A percentile compares a stretch with the other conserved stretches of the same genome.
Evolutionary conservation across 1,140 invertebrate species (phyloP).

Genomic region (Saccostrea cuccullata): DNA sequence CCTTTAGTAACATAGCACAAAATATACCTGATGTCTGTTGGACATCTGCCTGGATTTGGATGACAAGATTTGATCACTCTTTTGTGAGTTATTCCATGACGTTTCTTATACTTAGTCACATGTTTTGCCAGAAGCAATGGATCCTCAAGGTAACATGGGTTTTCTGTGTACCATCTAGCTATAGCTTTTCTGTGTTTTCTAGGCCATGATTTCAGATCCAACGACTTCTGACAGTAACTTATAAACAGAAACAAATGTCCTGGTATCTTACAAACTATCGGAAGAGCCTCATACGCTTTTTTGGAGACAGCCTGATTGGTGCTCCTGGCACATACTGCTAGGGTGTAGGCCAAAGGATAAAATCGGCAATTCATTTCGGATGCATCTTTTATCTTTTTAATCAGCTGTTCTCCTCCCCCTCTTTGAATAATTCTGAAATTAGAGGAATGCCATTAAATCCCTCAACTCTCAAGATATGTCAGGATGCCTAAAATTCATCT

Average conservation of each 20-base stretch:
- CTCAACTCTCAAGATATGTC: neutral
- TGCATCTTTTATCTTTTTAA: neutral
- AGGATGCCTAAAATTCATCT: too few relatives aligned
- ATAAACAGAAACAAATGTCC: neutral
- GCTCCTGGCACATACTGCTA: slow-evolving; percentile 7
- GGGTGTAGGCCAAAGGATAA: neutral
- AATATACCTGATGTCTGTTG: slow-evolving; percentile 66
- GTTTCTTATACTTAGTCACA: slow-evolving; percentile 21
- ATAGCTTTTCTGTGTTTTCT: neutral
- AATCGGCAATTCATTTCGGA: neutral
- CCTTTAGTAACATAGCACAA: slow-evolving; percentile 14
- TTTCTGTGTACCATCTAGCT: slow-evolving; percentile 11
- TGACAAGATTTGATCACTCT: slow-evolving; percentile 4
- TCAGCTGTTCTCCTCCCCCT: neutral
- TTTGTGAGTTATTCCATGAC: slow-evolving; percentile 1
- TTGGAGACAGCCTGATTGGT: neutral
- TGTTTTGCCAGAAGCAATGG: neutral
- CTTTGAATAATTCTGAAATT: neutral
- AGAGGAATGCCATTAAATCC: neutral
- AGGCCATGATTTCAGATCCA: slow-evolving; percentile 4
- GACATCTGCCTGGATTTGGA: neutral
- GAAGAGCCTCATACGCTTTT: neutral
- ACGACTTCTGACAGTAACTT: neutral
- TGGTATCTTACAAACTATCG: neutral
- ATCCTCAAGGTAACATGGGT: neutral